These are phyloP conservation scores for Odobenus rosmarus DNA, from an alignment of 2,113 vertebrate genomes.

Conservation along the genomic window DNA sequence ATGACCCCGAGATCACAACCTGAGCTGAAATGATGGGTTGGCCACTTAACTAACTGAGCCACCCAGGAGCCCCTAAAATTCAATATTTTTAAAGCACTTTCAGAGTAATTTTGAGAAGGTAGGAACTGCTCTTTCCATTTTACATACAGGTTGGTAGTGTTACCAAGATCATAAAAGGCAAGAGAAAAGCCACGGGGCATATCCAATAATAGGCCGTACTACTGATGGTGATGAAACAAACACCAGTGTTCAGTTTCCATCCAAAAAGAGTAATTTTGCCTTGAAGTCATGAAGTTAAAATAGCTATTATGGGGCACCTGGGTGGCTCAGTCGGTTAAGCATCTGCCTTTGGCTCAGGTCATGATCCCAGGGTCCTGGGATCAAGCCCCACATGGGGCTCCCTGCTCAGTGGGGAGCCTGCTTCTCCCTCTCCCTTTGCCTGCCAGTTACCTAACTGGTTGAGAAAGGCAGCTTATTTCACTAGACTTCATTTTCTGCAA, in stretches of 20 bases:
- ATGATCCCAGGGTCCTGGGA: too few relatives aligned
- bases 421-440: too few relatives aligned
- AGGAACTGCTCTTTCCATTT: neutral
- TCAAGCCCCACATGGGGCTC: too few relatives aligned
- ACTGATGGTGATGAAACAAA: neutral
- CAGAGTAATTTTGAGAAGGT: neutral
- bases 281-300: neutral
- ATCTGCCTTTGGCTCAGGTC: too few relatives aligned
- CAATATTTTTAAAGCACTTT: conserved; percentile 4
- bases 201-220: fast-evolving
- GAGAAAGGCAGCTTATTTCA: neutral
- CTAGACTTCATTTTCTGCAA: neutral
- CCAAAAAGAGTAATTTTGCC: neutral
- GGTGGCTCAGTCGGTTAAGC: too few relatives aligned
- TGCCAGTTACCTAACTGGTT: neutral
- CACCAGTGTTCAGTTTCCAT: neutral
- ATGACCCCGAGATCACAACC: neutral
- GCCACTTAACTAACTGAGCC: neutral
- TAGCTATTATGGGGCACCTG: neutral
- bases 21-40: neutral
- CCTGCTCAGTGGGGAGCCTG: too few relatives aligned
- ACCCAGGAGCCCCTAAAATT: neutral
- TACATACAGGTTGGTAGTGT: neutral
- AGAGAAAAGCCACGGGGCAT: neutral
- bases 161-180: neutral